These are phyloP conservation scores for Halictus quadricinctus DNA, from an alignment of 2,888 invertebrate genomes.

Conservation along the genomic window DNA sequence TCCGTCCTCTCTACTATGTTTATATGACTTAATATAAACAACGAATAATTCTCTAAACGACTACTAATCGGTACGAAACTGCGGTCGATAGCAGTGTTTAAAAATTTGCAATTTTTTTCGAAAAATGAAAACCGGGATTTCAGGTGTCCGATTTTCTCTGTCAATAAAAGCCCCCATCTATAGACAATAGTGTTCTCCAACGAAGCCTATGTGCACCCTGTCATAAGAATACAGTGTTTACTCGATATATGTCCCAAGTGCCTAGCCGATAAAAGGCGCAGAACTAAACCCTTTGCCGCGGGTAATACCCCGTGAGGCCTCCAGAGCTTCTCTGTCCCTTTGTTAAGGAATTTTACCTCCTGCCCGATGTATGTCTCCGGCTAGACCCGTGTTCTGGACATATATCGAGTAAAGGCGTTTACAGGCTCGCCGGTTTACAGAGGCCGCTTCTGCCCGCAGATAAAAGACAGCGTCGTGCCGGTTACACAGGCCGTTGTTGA, in stretches of 20 bases:
- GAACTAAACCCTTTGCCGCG: too few relatives aligned
- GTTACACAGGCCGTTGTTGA: background rate
- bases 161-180: background rate
- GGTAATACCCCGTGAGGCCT: too few relatives aligned
- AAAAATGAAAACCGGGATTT: background rate
- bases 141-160: background rate
- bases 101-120: background rate
- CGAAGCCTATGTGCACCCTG: background rate
- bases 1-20: background rate
- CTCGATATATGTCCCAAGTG: too few relatives aligned
- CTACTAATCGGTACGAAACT: too few relatives aligned
- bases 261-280: too few relatives aligned
- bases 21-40: too few relatives aligned
- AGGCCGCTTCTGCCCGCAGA: background rate
- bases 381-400: too few relatives aligned
- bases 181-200: background rate
- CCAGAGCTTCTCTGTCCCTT: too few relatives aligned
- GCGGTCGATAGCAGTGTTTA: background rate
- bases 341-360: too few relatives aligned
- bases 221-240: background rate
- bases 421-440: background rate
- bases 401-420: too few relatives aligned
- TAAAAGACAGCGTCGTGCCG: background rate
- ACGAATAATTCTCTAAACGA: too few relatives aligned
- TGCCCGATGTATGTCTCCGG: too few relatives aligned